These are phyloP conservation scores for Hemiscyllium ocellatum DNA, from an alignment of 2,113 vertebrate genomes.

Conservation along the genomic window DNA sequence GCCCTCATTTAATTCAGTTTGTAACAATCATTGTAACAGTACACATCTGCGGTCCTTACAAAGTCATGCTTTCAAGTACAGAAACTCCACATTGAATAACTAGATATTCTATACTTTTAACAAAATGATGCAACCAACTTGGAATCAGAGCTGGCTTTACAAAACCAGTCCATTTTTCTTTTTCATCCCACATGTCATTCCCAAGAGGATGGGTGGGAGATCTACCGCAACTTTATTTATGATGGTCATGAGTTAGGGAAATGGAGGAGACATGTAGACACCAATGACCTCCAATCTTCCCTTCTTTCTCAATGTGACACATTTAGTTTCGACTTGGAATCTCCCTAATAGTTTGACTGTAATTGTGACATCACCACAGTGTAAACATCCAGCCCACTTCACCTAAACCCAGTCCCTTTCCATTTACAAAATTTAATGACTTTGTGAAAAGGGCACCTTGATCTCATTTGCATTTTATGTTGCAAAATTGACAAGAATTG, in stretches of 20 bases:
- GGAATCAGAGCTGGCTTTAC: background rate
- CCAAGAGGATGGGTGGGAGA: background rate
- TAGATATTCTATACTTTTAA: background rate
- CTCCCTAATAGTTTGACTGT: background rate
- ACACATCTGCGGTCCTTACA: background rate
- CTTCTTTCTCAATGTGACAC: background rate
- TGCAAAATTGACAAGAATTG: background rate
- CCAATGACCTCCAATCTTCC: background rate
- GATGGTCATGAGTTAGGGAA: background rate
- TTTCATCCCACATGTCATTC: background rate
- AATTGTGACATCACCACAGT: background rate
- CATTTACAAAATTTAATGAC: background rate
- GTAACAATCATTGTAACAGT: background rate
- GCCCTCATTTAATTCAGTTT: background rate
- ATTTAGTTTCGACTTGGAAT: background rate
- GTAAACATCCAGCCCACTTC: background rate
- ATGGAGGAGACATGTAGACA: background rate
- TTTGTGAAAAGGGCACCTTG: background rate
- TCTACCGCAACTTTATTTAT: background rate
- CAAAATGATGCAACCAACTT: background rate
- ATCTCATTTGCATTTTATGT: background rate
- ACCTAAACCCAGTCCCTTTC: no score
- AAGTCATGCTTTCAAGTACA: background rate
- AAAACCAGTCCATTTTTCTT: background rate
- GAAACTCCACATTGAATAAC: background rate